phyloP scores from a whole-genome alignment of 2,797 vertebrate species.

The Bucorvus abyssinicus region DNA sequence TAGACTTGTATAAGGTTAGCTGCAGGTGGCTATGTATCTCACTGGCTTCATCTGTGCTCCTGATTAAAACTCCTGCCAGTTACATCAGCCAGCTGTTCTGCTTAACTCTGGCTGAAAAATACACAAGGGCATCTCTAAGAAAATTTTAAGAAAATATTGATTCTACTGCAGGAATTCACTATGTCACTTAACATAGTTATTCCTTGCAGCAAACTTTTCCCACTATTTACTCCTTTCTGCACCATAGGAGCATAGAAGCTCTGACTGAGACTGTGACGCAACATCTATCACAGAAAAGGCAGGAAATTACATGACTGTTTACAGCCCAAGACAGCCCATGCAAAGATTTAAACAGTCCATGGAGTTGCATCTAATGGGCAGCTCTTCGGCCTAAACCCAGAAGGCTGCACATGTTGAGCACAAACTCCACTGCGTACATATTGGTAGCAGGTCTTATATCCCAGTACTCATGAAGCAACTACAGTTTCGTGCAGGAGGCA shows the following conservation, averaged over 20 bases:
- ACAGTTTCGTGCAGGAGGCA: not conserved
- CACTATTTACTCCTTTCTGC: not conserved
- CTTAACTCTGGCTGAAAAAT: not conserved
- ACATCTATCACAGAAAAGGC: not conserved
- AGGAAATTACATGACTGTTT: not conserved
- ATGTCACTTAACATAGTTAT: not conserved
- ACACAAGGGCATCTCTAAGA: not conserved
- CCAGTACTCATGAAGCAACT: not conserved
- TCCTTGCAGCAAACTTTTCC: not conserved
- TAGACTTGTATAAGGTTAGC: not conserved
- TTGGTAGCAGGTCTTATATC: rapidly evolving
- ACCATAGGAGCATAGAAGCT: not conserved
- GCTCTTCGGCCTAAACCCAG: not conserved
- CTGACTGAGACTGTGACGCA: not conserved
- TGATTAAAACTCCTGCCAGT: not conserved
- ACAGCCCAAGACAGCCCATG: not conserved
- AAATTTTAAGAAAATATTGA: not conserved
- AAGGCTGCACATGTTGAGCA: not conserved
- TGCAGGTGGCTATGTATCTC: not conserved
- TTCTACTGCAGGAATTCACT: not conserved
- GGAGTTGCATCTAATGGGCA: not conserved
- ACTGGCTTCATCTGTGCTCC: not conserved
- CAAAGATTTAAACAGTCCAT: not conserved
- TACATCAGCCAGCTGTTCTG: not conserved
- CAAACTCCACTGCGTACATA: not conserved